Percentiles rank a stretch among this genome's conserved stretches.
Evolutionary conservation across 2,797 vertebrate genomes (phyloP).

Genomic region (Chaenodraco wilsoni): DNA sequence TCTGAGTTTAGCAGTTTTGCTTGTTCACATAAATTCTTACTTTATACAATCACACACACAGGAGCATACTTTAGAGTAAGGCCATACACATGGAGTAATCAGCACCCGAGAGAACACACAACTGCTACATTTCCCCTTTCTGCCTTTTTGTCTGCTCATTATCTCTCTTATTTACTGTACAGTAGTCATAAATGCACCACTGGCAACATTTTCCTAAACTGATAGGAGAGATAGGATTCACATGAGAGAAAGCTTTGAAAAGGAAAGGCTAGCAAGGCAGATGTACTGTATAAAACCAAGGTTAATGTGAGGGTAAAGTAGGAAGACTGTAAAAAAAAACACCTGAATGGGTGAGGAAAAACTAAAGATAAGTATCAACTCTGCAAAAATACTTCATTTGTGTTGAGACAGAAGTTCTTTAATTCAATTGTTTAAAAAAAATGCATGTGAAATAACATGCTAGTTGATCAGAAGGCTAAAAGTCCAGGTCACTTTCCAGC

Average conservation of each 20-base stretch:
- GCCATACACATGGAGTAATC: slow-evolving; percentile 30
- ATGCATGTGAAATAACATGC: no score
- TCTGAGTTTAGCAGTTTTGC: slow-evolving; percentile 8
- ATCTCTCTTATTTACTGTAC: slow-evolving; percentile 22
- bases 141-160: neutral
- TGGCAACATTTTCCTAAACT: neutral
- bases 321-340: neutral
- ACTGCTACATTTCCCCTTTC: slow-evolving; percentile 15
- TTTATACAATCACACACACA: slow-evolving; percentile 10
- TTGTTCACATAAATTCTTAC: slow-evolving; percentile 12
- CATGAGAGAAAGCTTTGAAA: neutral
- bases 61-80: neutral
- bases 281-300: neutral
- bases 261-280: neutral
- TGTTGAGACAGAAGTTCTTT: no score
- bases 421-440: no score
- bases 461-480: no score
- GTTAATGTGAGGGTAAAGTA: neutral
- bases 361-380: neutral
- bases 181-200: neutral
- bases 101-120: slow-evolving; percentile 16
- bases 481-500: no score
- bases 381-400: neutral
- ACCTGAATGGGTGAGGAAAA: neutral
- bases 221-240: neutral